phyloP scores from a whole-genome alignment of 2,888 invertebrate species.

The Gryllus longicercus region DNA sequence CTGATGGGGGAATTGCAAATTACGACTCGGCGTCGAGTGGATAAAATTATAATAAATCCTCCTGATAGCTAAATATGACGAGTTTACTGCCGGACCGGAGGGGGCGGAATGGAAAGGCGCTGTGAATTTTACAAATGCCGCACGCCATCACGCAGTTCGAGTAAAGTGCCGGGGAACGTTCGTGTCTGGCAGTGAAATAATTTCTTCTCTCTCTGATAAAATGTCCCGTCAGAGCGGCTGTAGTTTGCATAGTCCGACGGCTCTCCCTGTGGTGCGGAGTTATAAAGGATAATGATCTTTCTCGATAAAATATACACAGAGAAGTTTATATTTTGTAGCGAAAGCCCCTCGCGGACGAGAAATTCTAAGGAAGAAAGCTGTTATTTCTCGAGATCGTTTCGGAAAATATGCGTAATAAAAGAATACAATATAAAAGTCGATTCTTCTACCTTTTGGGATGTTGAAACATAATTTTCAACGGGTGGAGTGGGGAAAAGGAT shows the following conservation, averaged over 20 bases:
- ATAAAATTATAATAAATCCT: slow-evolving; percentile 17
- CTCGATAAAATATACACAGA: too few species aligned
- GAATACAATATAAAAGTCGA: too few species aligned
- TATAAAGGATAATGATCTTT: too few species aligned
- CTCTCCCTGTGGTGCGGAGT: too few species aligned
- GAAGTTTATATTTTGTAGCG: too few species aligned
- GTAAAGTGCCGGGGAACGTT: not conserved
- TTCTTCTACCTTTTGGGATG: too few species aligned
- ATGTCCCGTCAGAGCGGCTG: not conserved
- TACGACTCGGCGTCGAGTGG: not conserved
- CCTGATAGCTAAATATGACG: slow-evolving; percentile 2
- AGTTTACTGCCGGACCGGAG: not conserved
- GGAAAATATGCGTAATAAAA: too few species aligned
- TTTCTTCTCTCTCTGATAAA: not conserved
- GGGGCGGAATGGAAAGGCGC: not conserved
- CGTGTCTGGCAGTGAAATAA: not conserved
- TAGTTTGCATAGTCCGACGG: not conserved
- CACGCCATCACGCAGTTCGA: not conserved
- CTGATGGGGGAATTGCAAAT: not conserved
- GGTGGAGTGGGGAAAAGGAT: too few species aligned
- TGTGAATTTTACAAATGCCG: not conserved
- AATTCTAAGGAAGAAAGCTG: too few species aligned
- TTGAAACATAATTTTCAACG: too few species aligned
- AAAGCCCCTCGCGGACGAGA: too few species aligned
- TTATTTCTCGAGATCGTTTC: too few species aligned